Evolutionary conservation across 2,888 invertebrate genomes (phyloP).

Genomic region (Drosophila vallismaia): DNA sequence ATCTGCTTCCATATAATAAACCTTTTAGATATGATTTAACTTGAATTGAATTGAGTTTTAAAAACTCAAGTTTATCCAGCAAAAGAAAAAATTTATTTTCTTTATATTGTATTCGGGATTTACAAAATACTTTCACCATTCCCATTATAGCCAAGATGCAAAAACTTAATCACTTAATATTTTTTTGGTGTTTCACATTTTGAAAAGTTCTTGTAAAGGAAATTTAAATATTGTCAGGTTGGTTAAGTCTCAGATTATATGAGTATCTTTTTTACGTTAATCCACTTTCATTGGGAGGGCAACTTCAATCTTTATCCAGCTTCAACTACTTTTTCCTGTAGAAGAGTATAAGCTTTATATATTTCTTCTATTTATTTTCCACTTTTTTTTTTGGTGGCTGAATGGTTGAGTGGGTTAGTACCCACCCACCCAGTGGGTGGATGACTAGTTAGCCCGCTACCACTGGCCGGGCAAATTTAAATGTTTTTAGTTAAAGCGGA

Average conservation of each 20-base stretch:
- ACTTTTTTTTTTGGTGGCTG: conserved; percentile 43
- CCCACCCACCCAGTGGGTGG: conserved; percentile 10
- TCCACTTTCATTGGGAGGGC: conserved; percentile 1
- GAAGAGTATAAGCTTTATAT: conserved; percentile 40
- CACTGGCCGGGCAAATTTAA: conserved; percentile 67
- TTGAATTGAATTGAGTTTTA: too few relatives aligned
- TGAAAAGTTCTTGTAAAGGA: neutral
- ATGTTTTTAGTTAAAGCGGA: conserved; percentile 80
- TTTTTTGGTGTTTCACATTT: neutral
- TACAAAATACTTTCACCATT: neutral
- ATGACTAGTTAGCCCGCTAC: conserved; percentile 11
- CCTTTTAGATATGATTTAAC: too few relatives aligned
- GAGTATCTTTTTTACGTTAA: conserved; percentile 27
- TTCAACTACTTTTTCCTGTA: conserved; percentile 30
- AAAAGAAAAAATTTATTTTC: too few relatives aligned
- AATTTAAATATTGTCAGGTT: neutral
- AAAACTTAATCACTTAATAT: neutral
- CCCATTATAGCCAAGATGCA: neutral
- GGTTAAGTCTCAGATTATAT: neutral
- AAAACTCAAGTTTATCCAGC: too few relatives aligned
- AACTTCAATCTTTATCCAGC: conserved; percentile 14
- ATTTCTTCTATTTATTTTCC: conserved; percentile 50
- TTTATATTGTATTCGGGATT: too few relatives aligned
- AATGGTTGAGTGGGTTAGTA: conserved; percentile 34
- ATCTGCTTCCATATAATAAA: too few relatives aligned